A percentile compares a stretch with the other conserved stretches of the same genome.
Evolutionary conservation across 2,888 invertebrate genomes (phyloP).

Genomic region (Hemithea aestivaria): DNA sequence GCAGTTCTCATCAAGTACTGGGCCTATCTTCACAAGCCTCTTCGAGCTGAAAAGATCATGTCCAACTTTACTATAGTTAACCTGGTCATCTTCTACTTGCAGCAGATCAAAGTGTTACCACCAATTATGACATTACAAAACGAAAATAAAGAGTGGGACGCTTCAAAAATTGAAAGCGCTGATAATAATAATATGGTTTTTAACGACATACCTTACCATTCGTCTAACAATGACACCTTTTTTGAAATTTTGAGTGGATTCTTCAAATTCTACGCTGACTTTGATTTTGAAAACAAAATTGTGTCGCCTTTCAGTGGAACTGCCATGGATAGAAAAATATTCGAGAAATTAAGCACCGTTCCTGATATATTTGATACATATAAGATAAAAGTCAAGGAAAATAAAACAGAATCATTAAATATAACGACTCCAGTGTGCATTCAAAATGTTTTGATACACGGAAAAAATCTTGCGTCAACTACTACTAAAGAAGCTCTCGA

Average conservation of each 20-base stretch:
- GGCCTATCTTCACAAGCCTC: constrained; percentile 2
- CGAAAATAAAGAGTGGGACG: too few relatives aligned
- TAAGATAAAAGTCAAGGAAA: background rate
- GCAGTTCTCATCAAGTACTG: constrained; percentile 1
- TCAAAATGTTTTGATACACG: constrained; percentile 6
- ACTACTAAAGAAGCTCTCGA: background rate
- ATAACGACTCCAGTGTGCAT: constrained; percentile 1
- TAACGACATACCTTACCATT: constrained; percentile 6
- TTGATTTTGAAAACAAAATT: constrained; percentile 8
- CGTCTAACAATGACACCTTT: constrained; percentile 5
- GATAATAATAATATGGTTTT: constrained; percentile 5
- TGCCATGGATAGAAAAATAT: constrained; percentile 4
- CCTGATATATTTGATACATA: constrained; percentile 6
- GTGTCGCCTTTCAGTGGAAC: constrained; percentile 4
- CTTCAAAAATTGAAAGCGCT: too few relatives aligned
- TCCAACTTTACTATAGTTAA: constrained; percentile 4
- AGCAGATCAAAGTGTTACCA: constrained; percentile 9
- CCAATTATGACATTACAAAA: too few relatives aligned
- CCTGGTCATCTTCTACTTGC: constrained; percentile 13
- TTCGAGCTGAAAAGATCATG: background rate
- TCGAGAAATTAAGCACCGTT: constrained; percentile 2
- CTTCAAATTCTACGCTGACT: constrained; percentile 30
- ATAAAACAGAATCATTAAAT: background rate
- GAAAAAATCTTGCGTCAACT: background rate
- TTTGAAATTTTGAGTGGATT: constrained; percentile 23